Conservation (phyloP, 1,140 invertebrate genomes). For the Nasonia vitripennis region DNA sequence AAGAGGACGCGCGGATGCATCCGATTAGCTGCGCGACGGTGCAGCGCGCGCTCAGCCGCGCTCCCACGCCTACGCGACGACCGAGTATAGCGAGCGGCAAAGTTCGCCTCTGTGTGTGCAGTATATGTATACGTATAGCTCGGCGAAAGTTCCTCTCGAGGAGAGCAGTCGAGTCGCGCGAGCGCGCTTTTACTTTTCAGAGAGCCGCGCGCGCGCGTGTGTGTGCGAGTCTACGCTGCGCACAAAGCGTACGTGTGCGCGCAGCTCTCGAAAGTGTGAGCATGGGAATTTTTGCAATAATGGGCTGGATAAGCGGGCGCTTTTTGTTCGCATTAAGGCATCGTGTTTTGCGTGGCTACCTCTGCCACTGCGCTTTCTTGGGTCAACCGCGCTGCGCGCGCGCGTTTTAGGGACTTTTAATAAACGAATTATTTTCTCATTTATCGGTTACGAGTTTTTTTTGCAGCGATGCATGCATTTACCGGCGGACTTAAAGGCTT, state of each 20-base stretch:
- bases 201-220: too few relatives aligned
- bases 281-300: conserved; percentile 52
- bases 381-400: neutral
- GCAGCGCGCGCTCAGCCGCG: neutral
- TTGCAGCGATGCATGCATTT: neutral
- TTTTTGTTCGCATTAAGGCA: conserved; percentile 31
- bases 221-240: neutral
- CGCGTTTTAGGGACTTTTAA: neutral
- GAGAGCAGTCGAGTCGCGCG: neutral
- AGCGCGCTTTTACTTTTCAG: conserved; percentile 29
- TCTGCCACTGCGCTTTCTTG: neutral
- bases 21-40: conserved; percentile 23
- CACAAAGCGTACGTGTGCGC: neutral
- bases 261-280: conserved; percentile 17
- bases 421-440: neutral
- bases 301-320: conserved; percentile 8
- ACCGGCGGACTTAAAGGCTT: neutral
- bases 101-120: neutral
- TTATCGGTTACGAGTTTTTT: neutral
- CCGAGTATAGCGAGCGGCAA: neutral
- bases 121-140: neutral
- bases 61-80: conserved; percentile 48
- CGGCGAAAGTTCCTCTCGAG: conserved; percentile 42
- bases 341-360: neutral
- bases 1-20: conserved; percentile 44